Conservation (phyloP, 2,113 vertebrate species). For the Tragelaphus imberbis region DNA sequence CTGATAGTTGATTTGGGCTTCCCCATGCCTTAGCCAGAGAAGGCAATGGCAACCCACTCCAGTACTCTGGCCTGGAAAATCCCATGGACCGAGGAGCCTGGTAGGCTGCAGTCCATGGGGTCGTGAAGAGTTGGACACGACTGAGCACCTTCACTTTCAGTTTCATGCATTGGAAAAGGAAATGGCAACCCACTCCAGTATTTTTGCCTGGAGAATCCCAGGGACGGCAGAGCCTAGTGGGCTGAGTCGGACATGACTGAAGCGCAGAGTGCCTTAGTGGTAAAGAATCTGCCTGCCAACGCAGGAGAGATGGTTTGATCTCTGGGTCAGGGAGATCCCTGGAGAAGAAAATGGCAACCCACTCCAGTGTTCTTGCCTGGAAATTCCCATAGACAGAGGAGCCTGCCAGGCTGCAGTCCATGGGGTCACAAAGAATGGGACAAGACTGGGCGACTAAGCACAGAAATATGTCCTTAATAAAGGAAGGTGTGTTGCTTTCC, state of each 20-base stretch:
- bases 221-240: no score
- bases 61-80: no score
- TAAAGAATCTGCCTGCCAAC: neutral
- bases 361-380: neutral
- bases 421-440: neutral
- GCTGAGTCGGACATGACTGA: no score
- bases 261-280: neutral
- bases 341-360: neutral
- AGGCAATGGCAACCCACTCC: no score
- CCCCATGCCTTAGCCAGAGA: neutral
- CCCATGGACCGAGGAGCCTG: no score
- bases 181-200: no score
- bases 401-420: neutral
- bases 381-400: neutral
- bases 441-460: neutral
- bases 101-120: no score
- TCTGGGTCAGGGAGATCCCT: neutral
- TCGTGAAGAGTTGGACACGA: no score
- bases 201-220: no score
- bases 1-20: neutral
- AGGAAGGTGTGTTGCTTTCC: neutral
- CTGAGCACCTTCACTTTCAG: no score
- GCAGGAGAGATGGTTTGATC: neutral
- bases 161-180: no score
- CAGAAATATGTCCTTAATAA: neutral